These are phyloP conservation scores for Callopanchax toddi DNA, from an alignment of 2,113 vertebrate genomes.

Conservation along the genomic window DNA sequence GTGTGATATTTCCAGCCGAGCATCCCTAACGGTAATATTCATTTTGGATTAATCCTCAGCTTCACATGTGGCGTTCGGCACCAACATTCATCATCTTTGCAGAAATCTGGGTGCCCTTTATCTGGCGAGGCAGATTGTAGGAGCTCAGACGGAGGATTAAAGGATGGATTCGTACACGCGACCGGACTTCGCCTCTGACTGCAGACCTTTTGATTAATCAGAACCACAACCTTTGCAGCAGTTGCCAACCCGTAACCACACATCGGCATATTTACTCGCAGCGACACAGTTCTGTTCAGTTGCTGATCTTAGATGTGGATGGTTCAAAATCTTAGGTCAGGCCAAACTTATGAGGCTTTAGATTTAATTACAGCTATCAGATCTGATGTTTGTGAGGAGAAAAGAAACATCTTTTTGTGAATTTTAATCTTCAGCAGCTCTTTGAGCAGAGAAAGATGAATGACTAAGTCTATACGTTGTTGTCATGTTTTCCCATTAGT, in stretches of 20 bases:
- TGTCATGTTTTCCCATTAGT: constrained; percentile 20
- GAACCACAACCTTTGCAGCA: constrained; percentile 14
- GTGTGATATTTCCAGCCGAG: background rate
- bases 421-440: background rate
- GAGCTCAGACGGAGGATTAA: constrained; percentile 14
- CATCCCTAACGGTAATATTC: constrained; percentile 3
- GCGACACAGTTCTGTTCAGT: too few species aligned
- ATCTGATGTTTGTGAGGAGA: background rate
- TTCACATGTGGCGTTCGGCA: constrained; percentile 1
- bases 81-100: constrained; percentile 12
- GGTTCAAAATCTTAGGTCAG: background rate
- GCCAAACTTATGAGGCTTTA: background rate
- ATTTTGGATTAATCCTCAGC: background rate
- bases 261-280: background rate
- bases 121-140: constrained; percentile 8
- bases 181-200: constrained; percentile 20
- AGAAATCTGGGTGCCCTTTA: constrained; percentile 25
- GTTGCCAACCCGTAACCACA: background rate
- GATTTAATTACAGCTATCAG: background rate
- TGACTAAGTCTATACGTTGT: background rate
- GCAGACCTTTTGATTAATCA: constrained; percentile 27
- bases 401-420: background rate
- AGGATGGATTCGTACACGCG: constrained; percentile 11
- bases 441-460: background rate
- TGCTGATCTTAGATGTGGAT: background rate